Base-by-base conservation (phyloP, 2,888 invertebrate genomes). In the Tillus elongatus region DNA sequence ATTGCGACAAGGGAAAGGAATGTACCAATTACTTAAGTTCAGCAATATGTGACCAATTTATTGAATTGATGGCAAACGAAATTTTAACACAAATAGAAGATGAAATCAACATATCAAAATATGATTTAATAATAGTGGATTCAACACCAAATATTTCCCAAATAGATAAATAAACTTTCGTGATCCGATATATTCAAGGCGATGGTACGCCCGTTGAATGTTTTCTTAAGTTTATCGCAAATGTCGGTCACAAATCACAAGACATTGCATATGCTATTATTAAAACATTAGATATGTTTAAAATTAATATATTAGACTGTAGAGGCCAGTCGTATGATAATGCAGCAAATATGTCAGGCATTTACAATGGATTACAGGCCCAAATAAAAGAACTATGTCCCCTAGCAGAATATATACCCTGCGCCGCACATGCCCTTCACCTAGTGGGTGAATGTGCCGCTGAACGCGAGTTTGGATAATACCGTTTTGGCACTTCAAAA, bases 41-140 rank as follows among this genome's bases (percentile, higher is more conserved):
- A 27, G 53, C 51, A 24, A 41, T 51, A 35, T 56, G 54, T 36
- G 53, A 58, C 40, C 52, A 57, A 37, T 46, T 58, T 34, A 54
- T 56, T 45, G 16, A 32, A 27, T 38, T 57, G 15, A 51, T 59
- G 48, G 46, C 44, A 16, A 24, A 49, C 19, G 49, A 49, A 49
- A 43, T 50, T 4, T 16, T 15, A n/a, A 30, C 42, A 8, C 6
- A 30, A 27, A 51, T 54, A 28, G 11, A 44, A 4, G 27, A 10
- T 10, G 45, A 53, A 38, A 36, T 50, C 8, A 43, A 45, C 33
- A 15, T n/a, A n/a, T 38, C 46, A 13, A 43, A 45, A 26, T 47
- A 45, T 36, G 45, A 38, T 30, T 43, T 40, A 13, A n/a, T 48
- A 3, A 37, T 42, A 19, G 39, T 53, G 3, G 50, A 53, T 33